Conservation (phyloP, 2,888 invertebrate genomes). For the Eupithecia centaureata region DNA sequence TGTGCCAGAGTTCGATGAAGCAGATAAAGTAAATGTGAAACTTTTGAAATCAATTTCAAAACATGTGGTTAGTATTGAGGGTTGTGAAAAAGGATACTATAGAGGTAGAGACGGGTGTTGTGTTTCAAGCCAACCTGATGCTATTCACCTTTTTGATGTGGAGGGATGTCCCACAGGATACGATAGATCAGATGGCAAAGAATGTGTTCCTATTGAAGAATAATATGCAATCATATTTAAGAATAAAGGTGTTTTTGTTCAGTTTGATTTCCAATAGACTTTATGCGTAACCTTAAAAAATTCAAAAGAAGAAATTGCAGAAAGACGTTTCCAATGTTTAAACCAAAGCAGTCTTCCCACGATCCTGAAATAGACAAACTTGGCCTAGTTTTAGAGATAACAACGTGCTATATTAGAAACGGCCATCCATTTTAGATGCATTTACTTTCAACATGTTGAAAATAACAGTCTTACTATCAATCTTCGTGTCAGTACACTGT, state of each 20-base stretch:
- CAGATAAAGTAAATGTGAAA: neutral
- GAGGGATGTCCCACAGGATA: constrained; percentile 25
- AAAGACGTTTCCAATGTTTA: neutral
- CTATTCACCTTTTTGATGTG: constrained; percentile 13
- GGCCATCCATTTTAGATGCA: constrained; percentile 1
- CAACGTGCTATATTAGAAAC: constrained; percentile 14
- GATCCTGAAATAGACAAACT: constrained; percentile 1
- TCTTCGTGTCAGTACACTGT: constrained; percentile 27
- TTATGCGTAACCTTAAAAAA: neutral
- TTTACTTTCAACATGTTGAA: constrained; percentile 30
- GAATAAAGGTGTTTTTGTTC: too few relatives aligned
- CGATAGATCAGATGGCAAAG: constrained; percentile 22
- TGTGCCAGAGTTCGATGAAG: neutral
- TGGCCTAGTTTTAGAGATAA: constrained; percentile 26
- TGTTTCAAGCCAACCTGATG: neutral
- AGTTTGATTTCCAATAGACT: neutral
- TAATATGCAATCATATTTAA: constrained; percentile 1
- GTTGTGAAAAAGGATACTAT: neutral
- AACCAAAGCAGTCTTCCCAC: neutral
- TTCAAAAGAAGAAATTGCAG: neutral
- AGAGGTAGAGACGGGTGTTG: neutral
- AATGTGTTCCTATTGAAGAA: constrained; percentile 31
- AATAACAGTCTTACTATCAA: constrained; percentile 15
- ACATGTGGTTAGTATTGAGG: neutral
- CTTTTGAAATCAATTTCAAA: neutral